Base-by-base conservation (phyloP, 2,797 vertebrate genomes). In the Tadarida brasiliensis region DNA sequence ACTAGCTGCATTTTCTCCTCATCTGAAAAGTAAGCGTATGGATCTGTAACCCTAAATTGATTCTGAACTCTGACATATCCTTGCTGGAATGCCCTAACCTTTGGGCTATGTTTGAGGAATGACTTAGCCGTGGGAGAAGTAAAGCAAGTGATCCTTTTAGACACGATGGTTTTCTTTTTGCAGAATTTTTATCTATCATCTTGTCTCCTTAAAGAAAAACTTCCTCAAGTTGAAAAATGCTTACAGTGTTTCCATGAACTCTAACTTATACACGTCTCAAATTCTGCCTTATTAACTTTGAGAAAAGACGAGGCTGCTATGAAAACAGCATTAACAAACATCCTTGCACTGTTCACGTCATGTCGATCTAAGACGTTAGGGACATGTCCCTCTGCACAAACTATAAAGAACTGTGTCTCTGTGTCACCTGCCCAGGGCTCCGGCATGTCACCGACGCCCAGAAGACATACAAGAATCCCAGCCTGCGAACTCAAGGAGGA, bases 401-500 rank as follows among this genome's bases (percentile, higher is more conserved):
- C n/a, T 39, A 5, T 35, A 92, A 76, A 33, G n/a, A 82, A 85
- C 0, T 0, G 0, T 22, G 24, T 49, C 5, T 81, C 0, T 59
- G 7, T 77, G 77, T 71, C 44, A 70, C 68, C 70, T 87, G 96
- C 68, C 44, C 71, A 99, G 99, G 99, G 92, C 98, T 99, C 96
- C 99, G 99, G 89, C 99, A 99, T 77, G 99, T 99, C 73, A 99
- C 99, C 61, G 99, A 99, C 73, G 98, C 99, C 54, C 98, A 99
- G 98, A 99, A 99, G 98, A 99, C 98, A 51, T 99, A 99, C 94
- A 99, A 99, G 98, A 99, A 99, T 96, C 99, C 99, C n/a, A 98
- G 91, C 33, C 98, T 99, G 51, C 99, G 99, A 94, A 98, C 98
- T 87, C 99, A 99, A 94, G 97, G 98, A 54, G 97, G 98, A 19